Conservation (phyloP, 2,888 invertebrate genomes). For the Idaea biselata region DNA sequence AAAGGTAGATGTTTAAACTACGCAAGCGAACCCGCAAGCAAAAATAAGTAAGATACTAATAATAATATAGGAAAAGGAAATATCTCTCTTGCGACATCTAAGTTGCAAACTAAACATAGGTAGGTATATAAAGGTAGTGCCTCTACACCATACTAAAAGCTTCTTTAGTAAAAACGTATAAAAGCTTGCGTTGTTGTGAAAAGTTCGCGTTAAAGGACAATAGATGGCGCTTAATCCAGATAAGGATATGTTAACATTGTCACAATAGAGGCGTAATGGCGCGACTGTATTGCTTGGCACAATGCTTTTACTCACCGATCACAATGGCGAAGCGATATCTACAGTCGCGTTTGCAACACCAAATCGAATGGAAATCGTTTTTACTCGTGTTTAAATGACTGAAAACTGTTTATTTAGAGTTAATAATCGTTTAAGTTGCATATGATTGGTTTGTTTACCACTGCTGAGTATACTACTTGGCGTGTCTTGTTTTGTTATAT, state of each 20-base stretch:
- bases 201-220: constrained; percentile 67
- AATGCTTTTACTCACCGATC: constrained; percentile 75
- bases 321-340: constrained; percentile 67
- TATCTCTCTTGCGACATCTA: too few relatives aligned
- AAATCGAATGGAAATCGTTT: constrained; percentile 56
- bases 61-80: too few relatives aligned
- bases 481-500: too few relatives aligned
- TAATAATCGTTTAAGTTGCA: neutral
- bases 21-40: too few relatives aligned
- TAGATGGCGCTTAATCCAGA: constrained; percentile 79
- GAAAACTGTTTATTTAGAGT: neutral
- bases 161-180: constrained; percentile 28
- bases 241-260: constrained; percentile 80
- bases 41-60: too few relatives aligned
- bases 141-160: neutral
- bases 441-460: neutral
- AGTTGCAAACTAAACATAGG: too few relatives aligned
- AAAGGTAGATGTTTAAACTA: too few relatives aligned
- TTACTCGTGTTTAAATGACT: constrained; percentile 29
- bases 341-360: constrained; percentile 64
- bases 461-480: neutral
- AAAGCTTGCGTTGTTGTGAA: constrained; percentile 50
- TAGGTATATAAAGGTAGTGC: neutral
- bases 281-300: constrained; percentile 75
- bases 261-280: constrained; percentile 78